These are phyloP conservation scores for Cephus spinipes DNA, from an alignment of 2,888 invertebrate genomes.

Conservation along the genomic window DNA sequence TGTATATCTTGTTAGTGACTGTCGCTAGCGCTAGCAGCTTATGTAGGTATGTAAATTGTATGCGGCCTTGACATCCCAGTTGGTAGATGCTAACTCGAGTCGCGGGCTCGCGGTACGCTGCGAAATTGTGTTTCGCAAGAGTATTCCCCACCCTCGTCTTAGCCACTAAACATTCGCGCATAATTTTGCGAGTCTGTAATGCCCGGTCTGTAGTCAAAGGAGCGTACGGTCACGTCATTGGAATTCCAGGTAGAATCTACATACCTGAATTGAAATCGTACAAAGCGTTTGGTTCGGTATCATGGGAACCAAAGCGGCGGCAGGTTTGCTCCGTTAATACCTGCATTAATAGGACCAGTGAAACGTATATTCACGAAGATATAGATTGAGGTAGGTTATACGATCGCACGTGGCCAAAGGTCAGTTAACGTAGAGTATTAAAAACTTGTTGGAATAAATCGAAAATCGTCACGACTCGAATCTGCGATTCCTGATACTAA, in stretches of 20 bases:
- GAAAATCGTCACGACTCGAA: not conserved
- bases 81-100: slow-evolving; percentile 32
- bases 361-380: not conserved
- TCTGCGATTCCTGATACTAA: not conserved
- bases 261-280: not conserved
- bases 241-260: not conserved
- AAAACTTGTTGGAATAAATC: not conserved
- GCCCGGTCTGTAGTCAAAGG: not conserved
- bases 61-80: slow-evolving; percentile 54
- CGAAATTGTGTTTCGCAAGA: not conserved
- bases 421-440: not conserved
- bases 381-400: not conserved
- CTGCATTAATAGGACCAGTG: not conserved
- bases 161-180: not conserved
- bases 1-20: not conserved
- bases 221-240: not conserved
- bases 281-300: not conserved
- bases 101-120: not conserved
- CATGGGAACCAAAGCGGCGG: not conserved
- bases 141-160: not conserved
- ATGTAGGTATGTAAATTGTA: slow-evolving; percentile 44
- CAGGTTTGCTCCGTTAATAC: not conserved
- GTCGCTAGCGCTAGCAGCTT: not conserved
- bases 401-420: not conserved
- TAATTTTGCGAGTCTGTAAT: not conserved